Evolutionary conservation across 1,140 invertebrate species (phyloP), one percentile per base, ranked within the genome.

Genomic region (Apis cerana): DNA sequence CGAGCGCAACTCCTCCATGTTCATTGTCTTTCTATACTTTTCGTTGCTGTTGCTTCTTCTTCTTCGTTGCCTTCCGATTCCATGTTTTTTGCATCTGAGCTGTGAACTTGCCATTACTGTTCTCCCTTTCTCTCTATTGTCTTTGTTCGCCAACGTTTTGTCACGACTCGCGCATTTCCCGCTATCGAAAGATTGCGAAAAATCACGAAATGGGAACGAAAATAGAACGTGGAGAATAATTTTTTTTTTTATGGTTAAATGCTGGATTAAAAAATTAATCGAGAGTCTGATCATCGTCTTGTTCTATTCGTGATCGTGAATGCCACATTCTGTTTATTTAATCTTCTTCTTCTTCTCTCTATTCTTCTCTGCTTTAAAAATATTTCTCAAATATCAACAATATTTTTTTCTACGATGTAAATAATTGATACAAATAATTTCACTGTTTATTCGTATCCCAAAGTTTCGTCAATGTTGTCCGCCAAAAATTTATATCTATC

Each of bases 21-120:
- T 70, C 79, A 75, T 81, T 81, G 79, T 81, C 79, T 67, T 75
- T 56, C 61, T 11, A 13, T 48, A 48, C 43, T 58, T 52, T 56
- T n/a, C 56, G 59, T 43, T 19, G 43, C 21, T n/a, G 23, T 17
- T 43, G 4, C 19, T 17, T 54, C 17, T 21, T 67, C 48, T 23
- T 2, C 17, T 23, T 8, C 61, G 7, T 27, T 13, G 23, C 15
- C 19, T 19, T 54, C 19, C 21, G 52, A 15, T 54, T 79, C 23
- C 67, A 70, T 79, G 58, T 54, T 43, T 54, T 68, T 68, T 79
- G 68, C 59, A 58, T 33, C 77, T 62, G 17, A 48, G 19, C 58
- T 72, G 7, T 65, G 33, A 75, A 81, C 79, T 81, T 52, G 61
- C 52, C 79, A 75, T 27, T 75, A 67, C 52, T 43, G 62, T 19